These are phyloP conservation scores for Coptodon rendalli DNA, from an alignment of 2,113 vertebrate species.

Conservation along the genomic window DNA sequence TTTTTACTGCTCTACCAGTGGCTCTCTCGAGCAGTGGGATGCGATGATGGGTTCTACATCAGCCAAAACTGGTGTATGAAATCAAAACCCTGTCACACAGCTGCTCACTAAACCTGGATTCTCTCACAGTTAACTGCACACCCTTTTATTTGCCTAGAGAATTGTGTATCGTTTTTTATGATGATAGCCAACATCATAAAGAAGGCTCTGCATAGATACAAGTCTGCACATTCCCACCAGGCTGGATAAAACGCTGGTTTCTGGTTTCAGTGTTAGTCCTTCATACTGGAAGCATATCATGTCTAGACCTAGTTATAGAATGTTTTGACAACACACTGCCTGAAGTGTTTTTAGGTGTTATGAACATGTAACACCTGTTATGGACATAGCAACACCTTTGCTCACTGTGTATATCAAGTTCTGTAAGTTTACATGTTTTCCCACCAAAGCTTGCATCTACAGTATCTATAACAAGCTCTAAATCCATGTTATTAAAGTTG, in stretches of 20 bases:
- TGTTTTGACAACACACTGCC: neutral
- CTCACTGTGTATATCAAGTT: neutral
- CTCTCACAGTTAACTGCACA: neutral
- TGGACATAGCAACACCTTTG: neutral
- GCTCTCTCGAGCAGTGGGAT: neutral
- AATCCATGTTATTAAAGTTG: neutral
- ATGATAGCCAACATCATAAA: neutral
- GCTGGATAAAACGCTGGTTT: neutral
- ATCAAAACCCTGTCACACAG: neutral
- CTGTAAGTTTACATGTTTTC: neutral
- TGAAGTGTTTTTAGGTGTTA: too few species aligned
- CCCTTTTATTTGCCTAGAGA: neutral
- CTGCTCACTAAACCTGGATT: neutral
- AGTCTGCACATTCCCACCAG: neutral
- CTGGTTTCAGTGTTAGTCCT: neutral
- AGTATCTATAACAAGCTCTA: neutral
- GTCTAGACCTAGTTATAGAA: neutral
- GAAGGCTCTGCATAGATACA: neutral
- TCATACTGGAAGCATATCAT: neutral
- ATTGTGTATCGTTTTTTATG: neutral
- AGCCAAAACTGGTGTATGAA: neutral
- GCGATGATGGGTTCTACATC: neutral
- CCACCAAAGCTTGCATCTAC: neutral
- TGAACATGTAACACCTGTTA: too few species aligned
- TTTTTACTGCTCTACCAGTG: neutral